A percentile compares a stretch with the other conserved stretches of the same genome.
These are phyloP conservation scores for Loriculus beryllinus DNA, from an alignment of 2,797 vertebrate genomes.

Conservation along the genomic window DNA sequence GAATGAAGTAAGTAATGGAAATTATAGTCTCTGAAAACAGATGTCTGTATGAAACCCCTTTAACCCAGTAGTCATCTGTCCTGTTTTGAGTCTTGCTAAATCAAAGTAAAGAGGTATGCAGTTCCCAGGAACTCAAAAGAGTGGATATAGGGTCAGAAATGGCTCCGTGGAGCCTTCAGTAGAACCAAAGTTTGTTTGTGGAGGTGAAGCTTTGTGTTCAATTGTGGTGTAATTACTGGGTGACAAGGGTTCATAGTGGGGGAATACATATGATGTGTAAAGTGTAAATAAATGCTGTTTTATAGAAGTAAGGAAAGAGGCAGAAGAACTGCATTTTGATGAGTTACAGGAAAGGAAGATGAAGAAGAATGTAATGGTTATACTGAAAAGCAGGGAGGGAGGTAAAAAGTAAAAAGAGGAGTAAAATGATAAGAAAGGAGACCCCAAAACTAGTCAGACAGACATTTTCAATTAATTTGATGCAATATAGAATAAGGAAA, in stretches of 20 bases:
- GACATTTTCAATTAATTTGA: not conserved
- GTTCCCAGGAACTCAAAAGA: not conserved
- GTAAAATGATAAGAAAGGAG: not conserved
- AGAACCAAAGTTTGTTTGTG: not conserved
- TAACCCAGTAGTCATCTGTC: not conserved
- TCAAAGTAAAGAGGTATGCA: not conserved
- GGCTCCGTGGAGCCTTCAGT: not conserved
- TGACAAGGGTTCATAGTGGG: fast-evolving
- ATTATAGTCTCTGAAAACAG: not conserved
- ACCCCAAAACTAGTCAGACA: not conserved
- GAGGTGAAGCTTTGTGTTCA: not conserved
- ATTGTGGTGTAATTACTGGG: fast-evolving
- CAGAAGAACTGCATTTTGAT: not conserved
- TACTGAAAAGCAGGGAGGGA: not conserved
- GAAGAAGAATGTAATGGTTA: not conserved
- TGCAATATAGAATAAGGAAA: not conserved
- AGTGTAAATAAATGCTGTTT: not conserved
- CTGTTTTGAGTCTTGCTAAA: not conserved
- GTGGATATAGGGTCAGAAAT: not conserved
- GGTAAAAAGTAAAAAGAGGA: not conserved
- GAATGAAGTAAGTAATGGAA: not conserved
- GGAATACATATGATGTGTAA: not conserved
- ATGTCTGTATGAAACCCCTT: not conserved
- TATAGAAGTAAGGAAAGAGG: not conserved
- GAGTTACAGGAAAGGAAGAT: not conserved